These are phyloP conservation scores for Hofmannophila pseudospretella DNA, from an alignment of 2,888 invertebrate species.

Conservation along the genomic window DNA sequence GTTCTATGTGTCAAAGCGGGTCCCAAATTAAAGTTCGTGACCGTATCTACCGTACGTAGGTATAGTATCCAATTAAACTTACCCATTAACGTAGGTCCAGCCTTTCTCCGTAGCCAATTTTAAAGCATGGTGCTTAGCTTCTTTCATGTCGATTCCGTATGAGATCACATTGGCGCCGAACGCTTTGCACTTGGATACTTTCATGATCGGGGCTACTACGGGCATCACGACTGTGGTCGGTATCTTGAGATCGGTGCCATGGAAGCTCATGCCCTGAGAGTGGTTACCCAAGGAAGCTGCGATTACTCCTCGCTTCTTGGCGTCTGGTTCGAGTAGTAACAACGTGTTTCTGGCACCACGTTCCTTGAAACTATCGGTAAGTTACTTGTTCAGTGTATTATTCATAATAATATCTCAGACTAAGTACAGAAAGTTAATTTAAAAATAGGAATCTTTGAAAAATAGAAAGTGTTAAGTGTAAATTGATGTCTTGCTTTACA, in stretches of 20 bases:
- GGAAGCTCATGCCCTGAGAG: constrained; percentile 89
- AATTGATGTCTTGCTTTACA: no score
- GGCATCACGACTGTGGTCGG: constrained; percentile 97
- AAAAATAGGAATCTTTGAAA: no score
- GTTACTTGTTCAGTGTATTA: background rate
- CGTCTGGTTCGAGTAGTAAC: constrained; percentile 83
- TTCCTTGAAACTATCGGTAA: constrained; percentile 89
- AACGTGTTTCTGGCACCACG: constrained; percentile 93
- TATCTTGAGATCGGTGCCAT: constrained; percentile 83
- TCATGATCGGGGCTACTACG: constrained; percentile 95
- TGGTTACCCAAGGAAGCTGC: constrained; percentile 97
- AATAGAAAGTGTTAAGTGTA: no score
- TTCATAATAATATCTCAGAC: background rate
- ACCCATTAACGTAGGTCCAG: constrained; percentile 93
- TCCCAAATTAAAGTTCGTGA: no score
- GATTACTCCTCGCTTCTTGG: constrained; percentile 87
- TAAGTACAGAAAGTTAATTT: no score
- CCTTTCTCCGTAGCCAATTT: constrained; percentile 82
- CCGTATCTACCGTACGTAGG: no score
- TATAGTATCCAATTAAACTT: no score
- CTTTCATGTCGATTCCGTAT: constrained; percentile 88
- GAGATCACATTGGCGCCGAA: constrained; percentile 92
- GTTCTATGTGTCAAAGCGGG: no score
- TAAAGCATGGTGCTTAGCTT: constrained; percentile 89
- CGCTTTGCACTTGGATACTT: constrained; percentile 91